Evolutionary conservation across 2,797 vertebrate species (phyloP).

Genomic region (Antrozous pallidus): DNA sequence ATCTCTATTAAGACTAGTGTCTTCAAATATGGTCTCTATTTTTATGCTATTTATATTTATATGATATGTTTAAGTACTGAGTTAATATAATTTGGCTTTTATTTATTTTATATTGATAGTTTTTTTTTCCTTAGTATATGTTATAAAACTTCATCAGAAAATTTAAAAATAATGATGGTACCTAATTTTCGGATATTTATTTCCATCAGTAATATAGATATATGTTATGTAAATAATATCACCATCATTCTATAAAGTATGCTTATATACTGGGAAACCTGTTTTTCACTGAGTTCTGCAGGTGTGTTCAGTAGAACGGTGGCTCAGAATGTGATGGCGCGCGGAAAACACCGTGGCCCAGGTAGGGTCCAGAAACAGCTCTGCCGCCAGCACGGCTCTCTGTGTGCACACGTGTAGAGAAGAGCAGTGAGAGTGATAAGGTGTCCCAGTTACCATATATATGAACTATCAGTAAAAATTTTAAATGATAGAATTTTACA

Average conservation of each 20-base stretch:
- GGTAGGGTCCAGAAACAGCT: neutral
- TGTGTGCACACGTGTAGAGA: neutral
- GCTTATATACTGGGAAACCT: neutral
- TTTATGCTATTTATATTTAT: neutral
- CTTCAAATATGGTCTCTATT: neutral
- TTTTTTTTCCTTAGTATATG: neutral
- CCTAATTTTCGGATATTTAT: neutral
- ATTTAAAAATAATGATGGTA: neutral
- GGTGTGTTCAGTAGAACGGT: neutral
- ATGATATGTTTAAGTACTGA: neutral
- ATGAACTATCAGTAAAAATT: neutral
- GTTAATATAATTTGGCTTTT: slow-evolving; percentile 3
- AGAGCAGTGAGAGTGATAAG: neutral
- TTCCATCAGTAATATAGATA: neutral
- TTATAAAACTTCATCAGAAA: slow-evolving; percentile 21
- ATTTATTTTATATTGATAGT: slow-evolving; percentile 33
- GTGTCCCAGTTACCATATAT: neutral
- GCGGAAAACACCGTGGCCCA: neutral
- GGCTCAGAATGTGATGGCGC: neutral
- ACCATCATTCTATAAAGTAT: neutral
- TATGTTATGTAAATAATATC: neutral
- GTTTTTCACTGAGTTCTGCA: neutral
- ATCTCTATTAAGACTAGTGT: neutral
- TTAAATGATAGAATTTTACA: neutral
- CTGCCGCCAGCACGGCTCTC: neutral